phyloP scores from a whole-genome alignment of 1,140 invertebrate species.

The Halyomorpha halys region DNA sequence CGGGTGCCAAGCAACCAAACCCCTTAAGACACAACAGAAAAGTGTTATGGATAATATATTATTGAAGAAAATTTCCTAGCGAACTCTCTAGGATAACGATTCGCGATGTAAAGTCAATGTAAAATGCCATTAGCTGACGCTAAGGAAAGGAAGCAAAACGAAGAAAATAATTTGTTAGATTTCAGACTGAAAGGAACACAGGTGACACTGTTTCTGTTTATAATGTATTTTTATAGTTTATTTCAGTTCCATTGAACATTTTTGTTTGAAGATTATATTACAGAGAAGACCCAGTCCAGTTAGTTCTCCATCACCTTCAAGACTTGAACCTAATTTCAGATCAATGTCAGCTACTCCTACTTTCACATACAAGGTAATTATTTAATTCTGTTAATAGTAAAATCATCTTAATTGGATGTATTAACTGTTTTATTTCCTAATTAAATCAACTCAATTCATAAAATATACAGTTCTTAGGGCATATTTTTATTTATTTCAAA shows the following conservation, averaged over 20 bases:
- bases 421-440: no score
- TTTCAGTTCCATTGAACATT: neutral
- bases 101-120: conserved; percentile 20
- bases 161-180: conserved; percentile 25
- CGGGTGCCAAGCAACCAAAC: conserved; percentile 7
- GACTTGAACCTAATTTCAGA: conserved; percentile 14
- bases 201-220: conserved; percentile 18
- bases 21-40: no score
- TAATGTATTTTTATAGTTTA: neutral
- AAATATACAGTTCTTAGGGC: no score
- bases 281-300: conserved; percentile 21
- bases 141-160: conserved; percentile 25
- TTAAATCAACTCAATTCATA: no score
- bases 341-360: conserved; percentile 26
- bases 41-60: no score
- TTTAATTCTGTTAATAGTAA: no score
- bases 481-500: neutral
- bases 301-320: conserved; percentile 19
- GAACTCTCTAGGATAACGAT: conserved; percentile 1
- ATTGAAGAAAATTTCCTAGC: no score
- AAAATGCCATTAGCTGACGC: conserved; percentile 25
- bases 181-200: conserved; percentile 22
- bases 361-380: conserved; percentile 17
- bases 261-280: conserved; percentile 23
- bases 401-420: no score